Base-by-base conservation (phyloP, 2,113 vertebrate species). In the Crypturellus undulatus region DNA sequence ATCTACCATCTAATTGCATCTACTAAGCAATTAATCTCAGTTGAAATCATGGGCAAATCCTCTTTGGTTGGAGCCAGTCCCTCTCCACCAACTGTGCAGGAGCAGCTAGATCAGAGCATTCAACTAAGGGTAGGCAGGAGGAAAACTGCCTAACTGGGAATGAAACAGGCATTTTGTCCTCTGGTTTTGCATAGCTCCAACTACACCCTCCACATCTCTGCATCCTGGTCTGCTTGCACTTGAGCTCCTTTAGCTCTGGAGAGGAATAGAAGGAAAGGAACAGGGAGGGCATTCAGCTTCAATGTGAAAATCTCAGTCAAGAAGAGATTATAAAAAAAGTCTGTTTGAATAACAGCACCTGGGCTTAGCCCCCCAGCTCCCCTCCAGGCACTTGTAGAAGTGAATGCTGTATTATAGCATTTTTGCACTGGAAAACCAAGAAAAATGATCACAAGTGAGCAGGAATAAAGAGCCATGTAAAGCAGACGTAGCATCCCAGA, bases 81-180 rank as follows among this genome's bases (percentile, higher is more conserved):
- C 8, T 6, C 26, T 51, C 34, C 26, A 51, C 7, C 30, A 19
- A 1, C 40, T 25, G 38, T 12, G 17, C 36, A 43, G 54, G 54
- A 67, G 22, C 28, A 42, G 19, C 45, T 16, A 1, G 2, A 49
- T 42, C 28, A 52, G n/a, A 24, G 49, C 54, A n/a, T 38, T 10
- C 14, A 51, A 28, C 22, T 60, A 34, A 45, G 40, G 59, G 47
- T 2, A 30, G 25, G 38, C 32, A 25, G 26, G 20, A 43, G 47
- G 30, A 32, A 49, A 76, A 6, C 10, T 14, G 16, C 19, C 16
- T 20, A 40, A 1, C 0, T 2, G 32, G 38, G 56, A 43, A 25
- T 6, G n/a, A 30, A 47, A 15, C 3, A 3, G 45, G 59, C 38
- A 15, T 28, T n/a, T n/a, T n/a, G 73, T 34, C 63, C 58, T n/a